A percentile compares a stretch with the other conserved stretches of the same genome.
Conservation (phyloP, 2,888 invertebrate genomes). For the Perizoma flavofasciatum region DNA sequence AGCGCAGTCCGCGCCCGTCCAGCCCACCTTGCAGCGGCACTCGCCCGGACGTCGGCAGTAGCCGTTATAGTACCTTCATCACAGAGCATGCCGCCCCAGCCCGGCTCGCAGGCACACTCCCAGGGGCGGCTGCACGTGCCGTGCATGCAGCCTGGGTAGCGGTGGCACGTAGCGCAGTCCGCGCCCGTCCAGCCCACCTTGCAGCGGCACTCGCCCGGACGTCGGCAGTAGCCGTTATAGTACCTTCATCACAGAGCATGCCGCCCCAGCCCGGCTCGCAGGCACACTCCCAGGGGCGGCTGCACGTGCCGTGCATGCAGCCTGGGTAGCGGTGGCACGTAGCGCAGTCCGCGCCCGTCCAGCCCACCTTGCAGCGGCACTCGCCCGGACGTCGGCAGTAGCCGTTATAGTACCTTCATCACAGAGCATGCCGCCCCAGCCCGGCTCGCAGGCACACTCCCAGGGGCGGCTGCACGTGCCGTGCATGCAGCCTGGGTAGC, state of each 20-base stretch:
- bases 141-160: too few relatives aligned
- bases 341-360: constrained; percentile 91
- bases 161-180: too few relatives aligned
- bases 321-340: constrained; percentile 94
- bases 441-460: constrained; percentile 94
- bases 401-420: constrained; percentile 87
- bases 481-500: constrained; percentile 95
- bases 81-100: too few relatives aligned
- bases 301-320: constrained; percentile 93
- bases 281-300: constrained; percentile 94
- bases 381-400: too few relatives aligned
- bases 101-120: too few relatives aligned
- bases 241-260: constrained; percentile 95
- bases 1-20: too few relatives aligned
- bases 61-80: too few relatives aligned
- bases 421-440: constrained; percentile 96
- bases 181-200: too few relatives aligned
- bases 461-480: constrained; percentile 93
- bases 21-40: too few relatives aligned
- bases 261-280: constrained; percentile 96
- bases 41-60: too few relatives aligned
- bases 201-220: too few relatives aligned
- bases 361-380: constrained; percentile 67
- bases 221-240: not conserved
- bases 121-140: too few relatives aligned